Evolutionary conservation across 2,113 vertebrate species (phyloP).

Genomic region (Mesocricetus auratus): DNA sequence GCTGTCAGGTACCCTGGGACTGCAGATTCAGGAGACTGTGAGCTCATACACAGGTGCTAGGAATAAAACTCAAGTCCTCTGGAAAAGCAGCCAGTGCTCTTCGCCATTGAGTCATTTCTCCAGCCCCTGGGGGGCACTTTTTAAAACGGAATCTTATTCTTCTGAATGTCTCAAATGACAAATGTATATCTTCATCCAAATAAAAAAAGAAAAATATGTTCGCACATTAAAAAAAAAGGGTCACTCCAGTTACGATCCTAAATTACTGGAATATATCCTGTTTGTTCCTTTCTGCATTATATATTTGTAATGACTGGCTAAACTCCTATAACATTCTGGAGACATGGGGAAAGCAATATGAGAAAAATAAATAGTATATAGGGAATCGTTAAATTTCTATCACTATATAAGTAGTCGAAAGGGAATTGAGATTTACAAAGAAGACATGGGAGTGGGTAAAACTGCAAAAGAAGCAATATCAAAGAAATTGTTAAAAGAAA

Average conservation of each 20-base stretch:
- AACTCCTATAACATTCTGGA: not conserved
- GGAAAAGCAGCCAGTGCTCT: not conserved
- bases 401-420: conserved; percentile 15
- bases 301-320: conserved; percentile 38
- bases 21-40: not conserved
- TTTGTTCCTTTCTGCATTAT: conserved; percentile 38
- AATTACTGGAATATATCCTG: conserved; percentile 1
- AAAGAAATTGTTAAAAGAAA: conserved; percentile 42
- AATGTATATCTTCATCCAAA: not conserved
- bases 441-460: not conserved
- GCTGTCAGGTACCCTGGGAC: not conserved
- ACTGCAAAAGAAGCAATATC: conserved; percentile 42
- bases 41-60: not conserved
- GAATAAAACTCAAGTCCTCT: not conserved
- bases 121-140: not conserved
- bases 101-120: not conserved
- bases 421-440: not conserved
- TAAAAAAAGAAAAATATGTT: not conserved
- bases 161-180: conserved; percentile 1
- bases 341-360: conserved; percentile 1
- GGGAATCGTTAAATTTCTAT: conserved; percentile 50
- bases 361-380: conserved; percentile 47
- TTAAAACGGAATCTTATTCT: conserved; percentile 37
- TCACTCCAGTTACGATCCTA: conserved; percentile 37
- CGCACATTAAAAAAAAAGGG: conserved; percentile 17